A percentile compares a stretch with the other conserved stretches of the same genome.
phyloP scores from a whole-genome alignment of 2,888 invertebrate genomes.

The Myathropa florea region DNA sequence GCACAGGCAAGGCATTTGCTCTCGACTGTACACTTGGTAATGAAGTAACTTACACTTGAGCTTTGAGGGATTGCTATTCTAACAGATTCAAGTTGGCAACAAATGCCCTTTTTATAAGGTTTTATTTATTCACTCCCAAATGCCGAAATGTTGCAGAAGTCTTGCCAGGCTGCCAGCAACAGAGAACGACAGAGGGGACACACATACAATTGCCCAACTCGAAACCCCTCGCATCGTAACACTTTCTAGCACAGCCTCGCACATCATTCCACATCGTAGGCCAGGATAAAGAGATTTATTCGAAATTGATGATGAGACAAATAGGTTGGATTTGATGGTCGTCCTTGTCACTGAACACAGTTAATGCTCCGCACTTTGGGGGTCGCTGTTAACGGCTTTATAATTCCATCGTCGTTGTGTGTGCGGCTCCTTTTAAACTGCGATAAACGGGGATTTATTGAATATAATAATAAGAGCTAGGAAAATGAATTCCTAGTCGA shows the following conservation, averaged over 20 bases:
- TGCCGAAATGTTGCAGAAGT: neutral
- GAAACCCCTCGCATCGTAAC: neutral
- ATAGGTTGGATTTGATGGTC: constrained; percentile 68
- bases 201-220: neutral
- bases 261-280: neutral
- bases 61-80: constrained; percentile 41
- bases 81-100: constrained; percentile 12
- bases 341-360: constrained; percentile 57
- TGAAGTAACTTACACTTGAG: constrained; percentile 48
- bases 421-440: constrained; percentile 67
- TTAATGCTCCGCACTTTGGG: constrained; percentile 60
- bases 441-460: constrained; percentile 70
- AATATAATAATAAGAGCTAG: constrained; percentile 65
- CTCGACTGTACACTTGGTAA: constrained; percentile 40
- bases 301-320: constrained; percentile 69
- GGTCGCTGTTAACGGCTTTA: constrained; percentile 68
- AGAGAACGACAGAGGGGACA: neutral
- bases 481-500: constrained; percentile 68
- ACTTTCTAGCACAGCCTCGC: neutral
- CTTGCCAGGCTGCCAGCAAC: neutral
- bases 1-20: constrained; percentile 17
- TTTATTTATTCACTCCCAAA: constrained; percentile 22
- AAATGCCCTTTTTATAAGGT: constrained; percentile 40
- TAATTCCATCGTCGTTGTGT: constrained; percentile 64
- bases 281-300: constrained; percentile 62